These are phyloP conservation scores for Equus quagga DNA, from an alignment of 2,113 vertebrate genomes.

Conservation along the genomic window DNA sequence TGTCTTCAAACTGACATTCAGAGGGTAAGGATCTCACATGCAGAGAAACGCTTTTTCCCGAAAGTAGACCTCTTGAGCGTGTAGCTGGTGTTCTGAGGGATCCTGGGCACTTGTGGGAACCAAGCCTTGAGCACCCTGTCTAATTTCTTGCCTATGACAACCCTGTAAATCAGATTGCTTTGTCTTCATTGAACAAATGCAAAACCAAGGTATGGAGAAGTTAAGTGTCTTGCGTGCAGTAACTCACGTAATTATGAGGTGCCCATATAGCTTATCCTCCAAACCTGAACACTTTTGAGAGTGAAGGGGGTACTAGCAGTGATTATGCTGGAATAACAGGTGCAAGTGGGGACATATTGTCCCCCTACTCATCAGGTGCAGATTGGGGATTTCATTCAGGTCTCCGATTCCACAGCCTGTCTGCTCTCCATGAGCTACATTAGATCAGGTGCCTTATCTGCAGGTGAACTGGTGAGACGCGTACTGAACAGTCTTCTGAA, in stretches of 20 bases:
- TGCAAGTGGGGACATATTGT: neutral
- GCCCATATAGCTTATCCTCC: neutral
- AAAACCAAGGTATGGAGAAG: neutral
- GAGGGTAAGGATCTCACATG: neutral
- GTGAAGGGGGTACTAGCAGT: neutral
- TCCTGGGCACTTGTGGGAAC: neutral
- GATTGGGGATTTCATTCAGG: neutral
- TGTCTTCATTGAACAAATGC: neutral
- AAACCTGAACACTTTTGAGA: constrained; percentile 3
- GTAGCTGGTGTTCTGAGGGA: neutral
- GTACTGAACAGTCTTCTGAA: neutral
- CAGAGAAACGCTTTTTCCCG: neutral
- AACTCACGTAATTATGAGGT: neutral
- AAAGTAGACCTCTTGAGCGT: neutral
- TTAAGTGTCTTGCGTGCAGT: neutral
- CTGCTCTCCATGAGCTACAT: neutral
- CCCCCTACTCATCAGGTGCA: neutral
- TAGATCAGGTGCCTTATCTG: neutral
- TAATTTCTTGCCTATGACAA: neutral
- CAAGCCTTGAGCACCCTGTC: neutral
- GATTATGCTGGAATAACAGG: neutral
- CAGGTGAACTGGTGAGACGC: neutral
- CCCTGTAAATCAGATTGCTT: neutral
- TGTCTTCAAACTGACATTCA: neutral
- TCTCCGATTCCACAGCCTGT: neutral